Base-by-base conservation (phyloP, 1,140 invertebrate genomes). In the Cecropterus lyciades region DNA sequence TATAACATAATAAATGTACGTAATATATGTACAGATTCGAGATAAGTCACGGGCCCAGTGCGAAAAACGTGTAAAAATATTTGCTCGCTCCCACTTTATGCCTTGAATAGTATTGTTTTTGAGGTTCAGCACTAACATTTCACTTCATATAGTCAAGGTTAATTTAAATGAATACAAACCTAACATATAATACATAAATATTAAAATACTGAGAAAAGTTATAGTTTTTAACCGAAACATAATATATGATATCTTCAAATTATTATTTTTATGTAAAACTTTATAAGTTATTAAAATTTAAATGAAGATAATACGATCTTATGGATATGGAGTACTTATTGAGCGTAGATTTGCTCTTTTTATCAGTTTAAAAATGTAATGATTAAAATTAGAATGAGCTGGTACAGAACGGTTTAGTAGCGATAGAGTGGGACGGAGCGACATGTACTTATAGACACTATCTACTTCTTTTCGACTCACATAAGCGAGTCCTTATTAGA, bases 41-140 rank as follows among this genome's bases (percentile, higher is more conserved):
- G 70, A 63, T 71, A 65, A 57, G 65, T 75, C 68, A 73, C 74
- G 76, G 76, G 69, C 73, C 76, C 76, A 72, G 48, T 72, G 69
- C 73, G 69, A 65, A 69, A 52, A 27, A 45, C 40, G 30, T 24
- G n/a, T 40, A 45, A 57, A 24, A 57, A 57, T 45, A 10, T 14
- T 43, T 45, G 55, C 55, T 57, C 55, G 15, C 43, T 57, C 55
- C 55, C 55, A 57, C 55, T 57, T 45, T 45, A 27, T 17, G 37
- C 8, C 55, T 43, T 27, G 40, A 24, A 45, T 8, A 14, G 30
- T 27, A 11, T 57, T 57, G 43, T 27, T 56, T 56, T 55, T 43
- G 40, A 43, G 11, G 53, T 56, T 43, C 16, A 17, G 16, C 37
- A 56, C 11, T 13, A 43, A 24, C 52, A n/a, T 20, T 20, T 17